Evolutionary conservation across 2,113 vertebrate genomes (phyloP).

Genomic region (Megaceryle maxima): DNA sequence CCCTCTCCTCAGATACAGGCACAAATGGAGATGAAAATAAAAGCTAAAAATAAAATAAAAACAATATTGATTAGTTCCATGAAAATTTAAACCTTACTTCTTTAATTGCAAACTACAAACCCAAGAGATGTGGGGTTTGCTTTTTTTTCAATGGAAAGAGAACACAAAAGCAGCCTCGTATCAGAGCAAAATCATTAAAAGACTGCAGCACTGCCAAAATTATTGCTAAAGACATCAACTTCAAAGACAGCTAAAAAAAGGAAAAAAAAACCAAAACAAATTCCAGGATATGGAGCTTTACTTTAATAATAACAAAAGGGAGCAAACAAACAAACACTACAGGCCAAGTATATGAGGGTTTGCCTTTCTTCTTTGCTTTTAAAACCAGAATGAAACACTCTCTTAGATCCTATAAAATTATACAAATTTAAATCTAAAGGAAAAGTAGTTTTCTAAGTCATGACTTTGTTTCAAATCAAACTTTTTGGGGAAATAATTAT

Average conservation of each 20-base stretch:
- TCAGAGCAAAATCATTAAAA: background rate
- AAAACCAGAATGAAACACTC: background rate
- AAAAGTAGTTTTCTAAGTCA: background rate
- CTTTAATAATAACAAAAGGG: slow-evolving; percentile 6
- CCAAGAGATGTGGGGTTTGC: background rate
- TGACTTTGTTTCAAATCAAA: background rate
- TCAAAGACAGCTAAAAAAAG: slow-evolving; percentile 41
- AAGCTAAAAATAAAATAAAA: background rate
- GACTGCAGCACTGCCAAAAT: slow-evolving; percentile 5
- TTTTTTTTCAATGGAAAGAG: background rate
- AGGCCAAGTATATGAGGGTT: background rate
- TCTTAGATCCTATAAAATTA: background rate
- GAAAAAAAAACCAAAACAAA: background rate
- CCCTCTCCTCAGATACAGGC: background rate
- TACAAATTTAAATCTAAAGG: background rate
- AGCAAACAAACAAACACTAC: slow-evolving; percentile 34
- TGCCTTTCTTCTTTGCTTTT: background rate
- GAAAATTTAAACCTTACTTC: slow-evolving; percentile 3
- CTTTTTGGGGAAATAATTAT: background rate
- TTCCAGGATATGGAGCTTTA: background rate
- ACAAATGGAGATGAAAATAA: background rate
- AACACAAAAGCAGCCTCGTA: background rate
- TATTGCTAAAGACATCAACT: background rate
- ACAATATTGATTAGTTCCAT: background rate
- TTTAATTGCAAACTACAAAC: slow-evolving; percentile 9